Base-by-base conservation (phyloP, 2,797 vertebrate species). In the Amblyopsis hoosieri region DNA sequence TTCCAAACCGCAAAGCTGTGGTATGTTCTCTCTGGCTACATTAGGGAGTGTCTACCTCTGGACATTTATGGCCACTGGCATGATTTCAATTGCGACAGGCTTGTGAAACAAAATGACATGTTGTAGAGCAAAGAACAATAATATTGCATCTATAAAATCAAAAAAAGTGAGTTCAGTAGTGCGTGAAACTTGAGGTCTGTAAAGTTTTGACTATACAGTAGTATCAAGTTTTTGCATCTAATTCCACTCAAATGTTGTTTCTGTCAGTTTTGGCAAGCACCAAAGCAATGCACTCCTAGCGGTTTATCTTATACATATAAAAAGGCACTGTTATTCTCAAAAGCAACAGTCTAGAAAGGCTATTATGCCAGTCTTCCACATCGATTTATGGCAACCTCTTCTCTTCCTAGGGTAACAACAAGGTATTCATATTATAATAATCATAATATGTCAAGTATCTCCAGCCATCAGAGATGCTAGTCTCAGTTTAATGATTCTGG, bases 401-500 rank as follows among this genome's bases (percentile, higher is more conserved):
- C 82, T 83, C 85, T 87, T 79, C 77, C 79, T 64, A 80, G 84
- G 85, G 85, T 88, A 86, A 90, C 88, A 85, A 90, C 85, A 87
- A 86, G 84, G 87, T 87, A 84, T 85, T 90, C 86, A 83, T 88
- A 87, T 86, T 82, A 87, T 90, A 89, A 90, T 89, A 89, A 91
- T 89, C 89, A 88, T 89, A 90, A 87, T 91, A 89, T 87, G 87
- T 91, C 87, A 88, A 91, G 88, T 90, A 89, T 89, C 88, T 83
- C 65, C 78, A 86, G 87, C 87, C 89, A 91, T 91, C 90, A 90
- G 85, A 90, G 87, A 87, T 88, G 86, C 88, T 90, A 90, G 88
- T 87, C 89, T 91, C 90, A 90, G 86, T 90, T 90, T 90, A 90
- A 91, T 91, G 90, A 91, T 89, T 90, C 89, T 90, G 88, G 89